A percentile compares a stretch with the other conserved stretches of the same genome.
Evolutionary conservation across 64 coral and sea anemone genomes (phyloP).

Genomic region (Catalaphyllia jardinei): DNA sequence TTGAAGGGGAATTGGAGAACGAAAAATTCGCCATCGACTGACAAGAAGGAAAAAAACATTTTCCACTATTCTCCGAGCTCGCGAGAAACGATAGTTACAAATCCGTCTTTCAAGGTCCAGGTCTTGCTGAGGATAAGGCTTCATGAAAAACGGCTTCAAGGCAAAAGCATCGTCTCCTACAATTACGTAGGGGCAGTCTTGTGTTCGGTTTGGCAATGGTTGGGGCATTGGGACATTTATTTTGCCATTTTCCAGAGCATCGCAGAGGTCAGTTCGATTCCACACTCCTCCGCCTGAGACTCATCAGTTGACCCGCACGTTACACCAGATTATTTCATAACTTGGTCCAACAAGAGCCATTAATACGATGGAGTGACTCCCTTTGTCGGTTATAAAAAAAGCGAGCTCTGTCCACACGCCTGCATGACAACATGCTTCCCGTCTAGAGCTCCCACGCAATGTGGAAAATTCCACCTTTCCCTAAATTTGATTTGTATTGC

Average conservation of each 20-base stretch:
- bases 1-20: slow-evolving; percentile 35
- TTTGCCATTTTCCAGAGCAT: slow-evolving; percentile 36
- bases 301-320: slow-evolving; percentile 29
- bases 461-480: slow-evolving; percentile 39
- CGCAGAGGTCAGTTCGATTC: slow-evolving; percentile 31
- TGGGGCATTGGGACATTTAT: slow-evolving; percentile 42
- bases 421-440: slow-evolving; percentile 59
- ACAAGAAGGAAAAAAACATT: slow-evolving; percentile 56
- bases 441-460: too few species aligned
- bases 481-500: too few species aligned
- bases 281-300: slow-evolving; percentile 44
- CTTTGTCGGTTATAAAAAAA: slow-evolving; percentile 55
- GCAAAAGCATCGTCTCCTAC: slow-evolving; percentile 71
- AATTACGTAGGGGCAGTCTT: slow-evolving; percentile 39
- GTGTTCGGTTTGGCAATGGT: slow-evolving; percentile 40
- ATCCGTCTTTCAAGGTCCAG: slow-evolving; percentile 45
- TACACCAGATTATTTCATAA: slow-evolving; percentile 49
- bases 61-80: slow-evolving; percentile 50
- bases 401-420: slow-evolving; percentile 41
- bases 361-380: slow-evolving; percentile 52
- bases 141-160: slow-evolving; percentile 57
- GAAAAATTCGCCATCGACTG: slow-evolving; percentile 39
- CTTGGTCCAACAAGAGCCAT: slow-evolving; percentile 49
- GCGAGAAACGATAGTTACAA: slow-evolving; percentile 53
- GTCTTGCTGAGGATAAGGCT: slow-evolving; percentile 40